Evolutionary conservation across 1,140 invertebrate genomes (phyloP), one percentile per base, ranked within the genome.

Genomic region (Drosophila guanche): DNA sequence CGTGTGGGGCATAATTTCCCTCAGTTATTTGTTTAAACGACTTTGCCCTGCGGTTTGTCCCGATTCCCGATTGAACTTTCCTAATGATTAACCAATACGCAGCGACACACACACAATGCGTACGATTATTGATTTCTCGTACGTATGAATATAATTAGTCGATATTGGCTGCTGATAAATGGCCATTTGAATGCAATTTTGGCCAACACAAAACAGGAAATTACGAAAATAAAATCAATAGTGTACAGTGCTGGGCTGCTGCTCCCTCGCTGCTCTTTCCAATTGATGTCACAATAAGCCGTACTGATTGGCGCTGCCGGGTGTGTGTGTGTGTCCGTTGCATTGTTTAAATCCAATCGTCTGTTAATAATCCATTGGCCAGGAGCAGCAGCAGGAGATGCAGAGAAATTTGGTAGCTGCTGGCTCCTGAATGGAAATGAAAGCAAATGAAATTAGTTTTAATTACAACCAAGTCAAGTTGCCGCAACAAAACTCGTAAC

Each of bases 391-490:
- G 14, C n/a, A 4, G 10, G 41, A 27, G 8, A 10, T 3, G 3
- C 33, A 37, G 33, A 37, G 33, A 37, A 43, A 48, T 50, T 63
- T 29, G 54, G 33, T 12, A 8, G 22, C 42, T 22, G 33, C 16
- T 40, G 53, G 27, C 53, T n/a, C 29, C 37, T 12, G 54, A 68
- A 66, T 73, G 78, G 59, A 59, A 81, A 83, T 73, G 65, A 86
- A 79, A 72, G 78, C 75, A 88, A 86, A 86, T 88, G 79, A 86
- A 86, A 86, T 86, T 88, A 83, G 84, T 89, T 86, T 88, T 88
- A 88, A 86, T 86, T 88, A 86, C 84, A 78, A 70, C 62, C 78
- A n/a, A n/a, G 68, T 83, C 78, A 88, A 86, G 77, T 89, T 75
- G 83, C 73, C 73, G 81, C 74, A 86, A 67, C 76, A 76, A 70